Evolutionary conservation across 2,888 invertebrate genomes (phyloP), one percentile per base, ranked within the genome.

Genomic region (Drosophila diplacantha): DNA sequence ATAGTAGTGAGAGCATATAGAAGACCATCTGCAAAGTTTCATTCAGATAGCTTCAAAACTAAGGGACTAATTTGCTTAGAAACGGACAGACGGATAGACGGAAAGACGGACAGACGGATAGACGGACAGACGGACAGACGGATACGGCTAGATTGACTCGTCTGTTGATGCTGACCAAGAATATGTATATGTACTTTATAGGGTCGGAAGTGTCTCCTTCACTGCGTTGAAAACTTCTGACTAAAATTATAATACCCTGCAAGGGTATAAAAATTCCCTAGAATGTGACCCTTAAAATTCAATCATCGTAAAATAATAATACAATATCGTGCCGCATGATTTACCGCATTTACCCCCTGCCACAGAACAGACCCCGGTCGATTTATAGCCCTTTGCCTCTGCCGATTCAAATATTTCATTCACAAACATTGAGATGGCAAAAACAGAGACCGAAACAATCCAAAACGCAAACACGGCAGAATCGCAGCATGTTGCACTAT

Each of bases 391-490:
- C 26, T 20, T 34, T 39, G 32, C 46, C 32, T 32, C 38, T 59
- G 46, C 34, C 37, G n/a, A 44, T 46, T 58, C 59, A 34, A 58
- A 59, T 58, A 59, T 59, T 59, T 59, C 59, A 59, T 59, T 59
- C 44, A 32, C 44, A 46, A 59, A 43, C 58, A 59, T 52, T 56
- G 38, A 55, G 38, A 31, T 37, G 29, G 38, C 55, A 37, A 35
- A 49, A 38, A 35, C 16, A 26, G 24, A 34, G n/a, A n/a, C 34
- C 12, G 16, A 49, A 35, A 26, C 18, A 18, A 44, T 20, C 12
- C 35, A 39, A 57, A 57, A 54, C 26, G 59, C 59, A 39, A 38
- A 11, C 37, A 24, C 7, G 32, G 39, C 59, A 39, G 38, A 59
- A 59, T 46, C 46, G n/a, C 58, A 58, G 58, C 58, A 44, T 57